phyloP scores from a whole-genome alignment of 2,888 invertebrate species.

The Aleiodes alternator region DNA sequence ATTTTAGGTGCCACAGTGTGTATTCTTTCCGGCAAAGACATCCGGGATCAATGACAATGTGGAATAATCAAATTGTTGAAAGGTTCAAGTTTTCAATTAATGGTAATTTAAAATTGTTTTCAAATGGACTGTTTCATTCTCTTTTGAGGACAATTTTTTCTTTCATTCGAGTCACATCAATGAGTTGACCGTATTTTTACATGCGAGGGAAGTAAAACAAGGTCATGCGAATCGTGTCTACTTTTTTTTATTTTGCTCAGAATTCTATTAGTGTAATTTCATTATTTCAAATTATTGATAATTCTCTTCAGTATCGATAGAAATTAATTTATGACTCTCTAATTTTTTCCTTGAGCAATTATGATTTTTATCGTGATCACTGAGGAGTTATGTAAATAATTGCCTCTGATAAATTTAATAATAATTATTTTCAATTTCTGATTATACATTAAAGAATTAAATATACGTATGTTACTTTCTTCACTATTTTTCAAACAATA shows the following conservation, averaged over 20 bases:
- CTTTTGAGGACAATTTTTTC: constrained; percentile 7
- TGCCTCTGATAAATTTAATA: too few species aligned
- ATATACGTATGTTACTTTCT: too few species aligned
- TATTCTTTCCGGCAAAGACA: constrained; percentile 30
- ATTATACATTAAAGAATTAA: too few species aligned
- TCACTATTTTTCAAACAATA: too few species aligned
- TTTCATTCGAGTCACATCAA: constrained; percentile 20
- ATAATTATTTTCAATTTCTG: too few species aligned
- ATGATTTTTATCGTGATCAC: too few species aligned
- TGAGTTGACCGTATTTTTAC: constrained; percentile 9
- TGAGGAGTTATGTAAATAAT: too few species aligned
- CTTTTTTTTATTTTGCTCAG: background rate
- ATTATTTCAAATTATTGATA: background rate
- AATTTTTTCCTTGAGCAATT: too few species aligned
- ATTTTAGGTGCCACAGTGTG: background rate
- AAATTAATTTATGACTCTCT: too few species aligned
- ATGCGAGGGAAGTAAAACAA: constrained; percentile 6
- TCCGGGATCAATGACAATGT: constrained; percentile 56
- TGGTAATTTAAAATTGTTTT: background rate
- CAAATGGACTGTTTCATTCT: background rate
- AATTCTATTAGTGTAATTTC: constrained; percentile 6
- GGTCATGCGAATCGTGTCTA: background rate
- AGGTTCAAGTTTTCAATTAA: background rate
- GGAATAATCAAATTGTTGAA: constrained; percentile 33
- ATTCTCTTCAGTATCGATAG: too few species aligned